Percentiles rank a stretch among this genome's conserved stretches.
Conservation (phyloP, 2,113 vertebrate species). For the Eptesicus fuscus region DNA sequence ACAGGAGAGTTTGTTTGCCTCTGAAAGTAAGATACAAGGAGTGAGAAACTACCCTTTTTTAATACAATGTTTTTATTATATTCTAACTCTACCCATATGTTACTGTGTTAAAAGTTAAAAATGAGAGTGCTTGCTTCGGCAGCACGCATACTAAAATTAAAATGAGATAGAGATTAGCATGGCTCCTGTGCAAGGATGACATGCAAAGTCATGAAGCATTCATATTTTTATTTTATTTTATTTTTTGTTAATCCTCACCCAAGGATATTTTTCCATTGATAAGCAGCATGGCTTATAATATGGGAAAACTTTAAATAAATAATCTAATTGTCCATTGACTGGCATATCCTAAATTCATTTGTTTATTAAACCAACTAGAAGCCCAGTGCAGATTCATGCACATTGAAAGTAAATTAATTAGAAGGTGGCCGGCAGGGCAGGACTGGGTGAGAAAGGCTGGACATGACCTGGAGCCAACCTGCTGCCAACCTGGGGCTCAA, state of each 20-base stretch:
- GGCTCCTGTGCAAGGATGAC: background rate
- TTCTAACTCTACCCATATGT: background rate
- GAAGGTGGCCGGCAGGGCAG: too few relatives aligned
- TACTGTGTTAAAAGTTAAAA: background rate
- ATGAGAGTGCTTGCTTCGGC: background rate
- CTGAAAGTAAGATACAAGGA: background rate
- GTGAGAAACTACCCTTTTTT: background rate
- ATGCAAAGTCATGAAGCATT: background rate
- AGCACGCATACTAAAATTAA: background rate
- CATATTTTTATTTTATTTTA: background rate
- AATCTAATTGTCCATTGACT: background rate
- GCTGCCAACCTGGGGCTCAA: too few relatives aligned
- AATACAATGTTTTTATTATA: background rate
- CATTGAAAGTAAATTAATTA: too few relatives aligned
- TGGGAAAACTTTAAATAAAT: slow-evolving; percentile 10
- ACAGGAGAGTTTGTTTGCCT: background rate
- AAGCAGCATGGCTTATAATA: background rate
- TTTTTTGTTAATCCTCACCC: too few relatives aligned
- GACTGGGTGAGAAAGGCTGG: too few relatives aligned
- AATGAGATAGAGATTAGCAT: background rate
- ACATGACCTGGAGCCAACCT: too few relatives aligned
- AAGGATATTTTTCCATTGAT: too few relatives aligned
- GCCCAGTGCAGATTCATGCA: too few relatives aligned
- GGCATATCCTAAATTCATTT: too few relatives aligned
- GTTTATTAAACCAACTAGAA: too few relatives aligned